Conservation (phyloP, 2,113 vertebrate genomes). For the Bufo bufo region DNA sequence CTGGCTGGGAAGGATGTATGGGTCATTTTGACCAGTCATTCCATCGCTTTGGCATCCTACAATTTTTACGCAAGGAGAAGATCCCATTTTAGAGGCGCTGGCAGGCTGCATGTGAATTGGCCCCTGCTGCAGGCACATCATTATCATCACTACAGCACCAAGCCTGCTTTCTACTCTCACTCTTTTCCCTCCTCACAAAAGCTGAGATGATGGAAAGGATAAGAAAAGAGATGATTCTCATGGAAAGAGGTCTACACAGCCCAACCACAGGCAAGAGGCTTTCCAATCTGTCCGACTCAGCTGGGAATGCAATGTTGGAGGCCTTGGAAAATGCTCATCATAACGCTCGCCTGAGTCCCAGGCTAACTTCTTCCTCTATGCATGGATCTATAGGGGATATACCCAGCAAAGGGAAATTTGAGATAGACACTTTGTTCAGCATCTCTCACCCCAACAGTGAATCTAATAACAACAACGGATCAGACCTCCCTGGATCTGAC, state of each 20-base stretch:
- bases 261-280: slow-evolving; percentile 93
- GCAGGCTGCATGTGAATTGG: slow-evolving; percentile 93
- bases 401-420: slow-evolving; percentile 95
- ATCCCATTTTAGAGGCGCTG: slow-evolving; percentile 92
- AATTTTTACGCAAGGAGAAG: slow-evolving; percentile 81
- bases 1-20: slow-evolving; percentile 89
- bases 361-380: slow-evolving; percentile 91
- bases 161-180: slow-evolving; percentile 77
- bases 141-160: slow-evolving; percentile 86
- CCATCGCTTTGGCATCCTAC: slow-evolving; percentile 88
- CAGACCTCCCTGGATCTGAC: slow-evolving; percentile 88
- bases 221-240: slow-evolving; percentile 99
- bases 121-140: slow-evolving; percentile 87
- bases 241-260: slow-evolving; percentile 98
- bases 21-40: slow-evolving; percentile 96
- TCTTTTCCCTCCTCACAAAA: slow-evolving; percentile 75
- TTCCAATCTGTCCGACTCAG: slow-evolving; percentile 86
- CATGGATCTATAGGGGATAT: slow-evolving; percentile 90
- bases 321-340: slow-evolving; percentile 99
- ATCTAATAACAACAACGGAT: slow-evolving; percentile 83
- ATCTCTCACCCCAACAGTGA: slow-evolving; percentile 85
- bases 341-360: slow-evolving; percentile 93
- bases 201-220: slow-evolving; percentile 99
- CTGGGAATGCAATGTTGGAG: slow-evolving; percentile 94
- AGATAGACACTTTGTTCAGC: slow-evolving; percentile 96